Conservation (phyloP, 2,113 vertebrate species). For the Strix uralensis region DNA sequence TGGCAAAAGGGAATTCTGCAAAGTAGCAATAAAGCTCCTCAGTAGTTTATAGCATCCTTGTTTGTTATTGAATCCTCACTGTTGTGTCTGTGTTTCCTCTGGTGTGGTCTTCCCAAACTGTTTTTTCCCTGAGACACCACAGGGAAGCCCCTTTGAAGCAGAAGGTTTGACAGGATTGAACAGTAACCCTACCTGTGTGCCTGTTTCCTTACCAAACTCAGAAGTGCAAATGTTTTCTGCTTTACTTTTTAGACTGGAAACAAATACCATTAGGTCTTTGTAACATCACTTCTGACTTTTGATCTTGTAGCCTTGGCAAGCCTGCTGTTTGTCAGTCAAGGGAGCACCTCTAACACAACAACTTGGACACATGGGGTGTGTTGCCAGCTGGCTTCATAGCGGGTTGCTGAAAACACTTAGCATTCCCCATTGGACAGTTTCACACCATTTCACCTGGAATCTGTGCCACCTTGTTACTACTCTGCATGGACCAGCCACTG, state of each 20-base stretch:
- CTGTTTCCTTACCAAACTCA: background rate
- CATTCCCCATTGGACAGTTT: background rate
- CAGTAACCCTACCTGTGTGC: background rate
- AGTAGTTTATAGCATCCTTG: background rate
- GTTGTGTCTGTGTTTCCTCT: background rate
- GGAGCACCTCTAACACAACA: background rate
- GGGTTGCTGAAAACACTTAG: background rate
- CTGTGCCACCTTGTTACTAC: background rate
- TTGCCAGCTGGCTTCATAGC: background rate
- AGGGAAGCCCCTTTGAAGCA: background rate
- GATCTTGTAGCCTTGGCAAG: background rate
- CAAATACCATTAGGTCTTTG: background rate
- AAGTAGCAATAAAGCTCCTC: background rate
- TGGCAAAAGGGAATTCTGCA: background rate
- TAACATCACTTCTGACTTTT: background rate
- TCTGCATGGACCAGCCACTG: background rate
- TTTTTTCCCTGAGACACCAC: background rate
- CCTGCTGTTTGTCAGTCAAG: background rate
- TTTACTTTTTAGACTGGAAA: background rate
- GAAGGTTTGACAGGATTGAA: background rate
- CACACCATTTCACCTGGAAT: background rate
- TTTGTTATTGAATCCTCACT: background rate
- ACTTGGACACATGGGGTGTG: accelerated
- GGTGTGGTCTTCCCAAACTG: background rate
- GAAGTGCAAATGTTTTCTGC: background rate